Evolutionary conservation across 1,140 invertebrate genomes (phyloP).

Genomic region (Heliconius eleuchia): DNA sequence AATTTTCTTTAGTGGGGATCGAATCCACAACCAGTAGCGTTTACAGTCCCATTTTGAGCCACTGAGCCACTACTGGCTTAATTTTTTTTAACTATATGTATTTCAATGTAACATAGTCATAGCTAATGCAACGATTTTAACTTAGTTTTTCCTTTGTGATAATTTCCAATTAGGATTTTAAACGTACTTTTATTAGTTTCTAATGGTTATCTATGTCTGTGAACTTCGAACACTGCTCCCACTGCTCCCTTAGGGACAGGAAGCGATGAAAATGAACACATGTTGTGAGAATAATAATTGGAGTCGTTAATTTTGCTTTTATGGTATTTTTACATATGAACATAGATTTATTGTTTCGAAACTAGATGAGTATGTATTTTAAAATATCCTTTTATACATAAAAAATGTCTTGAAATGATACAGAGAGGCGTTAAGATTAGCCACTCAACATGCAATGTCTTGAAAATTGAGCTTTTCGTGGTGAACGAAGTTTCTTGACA

Average conservation of each 20-base stretch:
- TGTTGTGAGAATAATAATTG: slow-evolving; percentile 35
- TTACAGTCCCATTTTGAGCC: too few relatives aligned
- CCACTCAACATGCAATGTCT: too few relatives aligned
- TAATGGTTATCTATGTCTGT: slow-evolving; percentile 33
- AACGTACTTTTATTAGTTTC: slow-evolving; percentile 41
- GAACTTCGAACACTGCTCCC: slow-evolving; percentile 23
- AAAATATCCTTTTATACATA: not conserved
- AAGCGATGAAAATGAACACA: slow-evolving; percentile 41
- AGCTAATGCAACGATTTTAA: not conserved
- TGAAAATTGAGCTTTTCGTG: too few relatives aligned
- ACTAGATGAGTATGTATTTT: not conserved
- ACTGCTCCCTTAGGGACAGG: slow-evolving; percentile 37
- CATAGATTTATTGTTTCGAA: slow-evolving; percentile 12
- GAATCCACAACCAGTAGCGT: too few relatives aligned
- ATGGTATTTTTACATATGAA: slow-evolving; percentile 36
- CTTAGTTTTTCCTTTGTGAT: not conserved
- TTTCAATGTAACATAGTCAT: too few relatives aligned
- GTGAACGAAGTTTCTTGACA: too few relatives aligned
- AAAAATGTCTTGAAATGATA: not conserved
- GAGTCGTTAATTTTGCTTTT: slow-evolving; percentile 42
- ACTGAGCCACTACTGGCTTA: too few relatives aligned
- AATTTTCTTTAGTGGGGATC: too few relatives aligned
- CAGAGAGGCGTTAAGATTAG: too few relatives aligned
- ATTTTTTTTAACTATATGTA: too few relatives aligned
- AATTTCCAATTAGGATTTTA: slow-evolving; percentile 7